Base-by-base conservation (phyloP, 1,140 invertebrate genomes). In the Drosophila sucinea region DNA sequence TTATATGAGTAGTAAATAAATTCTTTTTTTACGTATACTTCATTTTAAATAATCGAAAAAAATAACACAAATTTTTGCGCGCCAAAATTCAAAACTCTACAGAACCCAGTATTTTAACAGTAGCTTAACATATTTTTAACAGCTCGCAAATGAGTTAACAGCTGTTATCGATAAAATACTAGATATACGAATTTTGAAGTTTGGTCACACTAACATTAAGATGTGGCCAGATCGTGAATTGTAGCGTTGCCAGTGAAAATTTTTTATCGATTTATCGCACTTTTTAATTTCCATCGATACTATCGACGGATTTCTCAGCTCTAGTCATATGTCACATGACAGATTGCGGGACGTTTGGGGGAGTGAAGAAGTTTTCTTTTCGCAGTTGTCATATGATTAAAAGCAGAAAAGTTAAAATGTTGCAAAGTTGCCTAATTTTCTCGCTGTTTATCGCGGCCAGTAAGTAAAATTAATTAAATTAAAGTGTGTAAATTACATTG, bases 381-480 rank as follows among this genome's bases (percentile, higher is more conserved):
- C 65, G 66, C 75, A 73, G 70, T 91, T 76, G 90, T 91, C 90
- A 91, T 91, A 91, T 91, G 90, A 91, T 90, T 90, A 81, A 80
- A 86, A 77, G 69, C 70, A 68, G 78, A 90, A 86, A 87, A 79
- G 41, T 79, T 41, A 91, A 92, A 81, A 92, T 92, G 91, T 79
- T 92, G 68, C 77, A 64, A 73, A 83, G 72, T 82, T 68, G 79
- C 56, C 60, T 90, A 60, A 76, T 92, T 74, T 86, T 92, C 60
- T 81, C 81, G 67, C 84, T 89, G 58, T 84, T 90, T 60, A 76
- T 91, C 35, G 79, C 86, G 68, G 90, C 90, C 81, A 90, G 91
- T 92, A 90, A 92, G 91, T 91, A 82, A 66, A 77, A 77, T 56
- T 7, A 5, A 4, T 17, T 6, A 41, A 56, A 23, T 30, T 51